These are phyloP conservation scores for Potamilus streckersoni DNA, from an alignment of 1,140 invertebrate genomes.

Conservation along the genomic window DNA sequence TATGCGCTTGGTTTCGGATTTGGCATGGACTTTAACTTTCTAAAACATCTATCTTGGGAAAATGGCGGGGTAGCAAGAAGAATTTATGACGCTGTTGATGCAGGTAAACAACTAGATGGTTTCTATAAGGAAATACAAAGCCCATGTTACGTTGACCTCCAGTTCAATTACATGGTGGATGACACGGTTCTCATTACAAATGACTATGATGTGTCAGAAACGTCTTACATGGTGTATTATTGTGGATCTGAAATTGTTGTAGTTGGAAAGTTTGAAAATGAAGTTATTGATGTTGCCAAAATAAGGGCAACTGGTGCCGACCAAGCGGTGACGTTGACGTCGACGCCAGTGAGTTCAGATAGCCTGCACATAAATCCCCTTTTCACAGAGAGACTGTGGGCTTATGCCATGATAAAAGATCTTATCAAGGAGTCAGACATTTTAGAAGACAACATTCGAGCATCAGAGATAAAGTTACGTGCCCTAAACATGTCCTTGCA, in stretches of 20 bases:
- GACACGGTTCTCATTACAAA: background rate
- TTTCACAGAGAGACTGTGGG: background rate
- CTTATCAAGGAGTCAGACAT: background rate
- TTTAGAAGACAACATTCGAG: background rate
- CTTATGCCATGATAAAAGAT: constrained; percentile 2
- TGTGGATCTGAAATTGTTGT: constrained; percentile 15
- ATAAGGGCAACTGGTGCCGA: constrained; percentile 1
- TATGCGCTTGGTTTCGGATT: constrained; percentile 10
- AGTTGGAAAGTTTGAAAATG: background rate
- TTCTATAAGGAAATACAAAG: constrained; percentile 13
- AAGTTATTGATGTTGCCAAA: background rate
- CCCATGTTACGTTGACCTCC: constrained; percentile 9
- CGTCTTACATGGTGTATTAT: constrained; percentile 6
- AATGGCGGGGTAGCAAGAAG: constrained; percentile 1
- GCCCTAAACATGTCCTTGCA: constrained; percentile 4
- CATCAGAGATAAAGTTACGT: background rate
- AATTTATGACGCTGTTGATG: constrained; percentile 6
- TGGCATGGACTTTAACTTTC: constrained; percentile 1
- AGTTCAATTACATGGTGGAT: background rate
- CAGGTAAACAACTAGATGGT: background rate
- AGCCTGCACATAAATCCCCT: background rate
- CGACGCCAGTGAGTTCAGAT: background rate
- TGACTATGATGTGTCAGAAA: constrained; percentile 1
- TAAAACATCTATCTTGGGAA: constrained; percentile 7
- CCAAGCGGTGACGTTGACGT: constrained; percentile 1